These are phyloP conservation scores for Adelphocoris suturalis DNA, from an alignment of 2,888 invertebrate genomes.

Conservation along the genomic window DNA sequence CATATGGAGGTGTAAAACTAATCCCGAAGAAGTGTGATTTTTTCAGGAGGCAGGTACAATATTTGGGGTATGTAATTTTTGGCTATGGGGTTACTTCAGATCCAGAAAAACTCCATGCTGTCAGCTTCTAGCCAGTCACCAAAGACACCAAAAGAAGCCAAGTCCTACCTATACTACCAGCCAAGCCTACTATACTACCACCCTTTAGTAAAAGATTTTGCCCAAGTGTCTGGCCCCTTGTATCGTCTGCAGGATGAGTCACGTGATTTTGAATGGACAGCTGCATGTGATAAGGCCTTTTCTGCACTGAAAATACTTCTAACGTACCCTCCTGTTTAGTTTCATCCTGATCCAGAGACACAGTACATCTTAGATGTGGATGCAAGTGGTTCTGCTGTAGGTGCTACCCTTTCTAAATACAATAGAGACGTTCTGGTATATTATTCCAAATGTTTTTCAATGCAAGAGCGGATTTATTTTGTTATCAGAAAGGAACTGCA, in stretches of 20 bases:
- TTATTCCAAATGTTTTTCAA: too few relatives aligned
- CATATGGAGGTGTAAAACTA: not conserved
- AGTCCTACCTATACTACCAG: not conserved
- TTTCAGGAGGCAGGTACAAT: not conserved
- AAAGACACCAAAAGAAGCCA: not conserved
- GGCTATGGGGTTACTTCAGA: not conserved
- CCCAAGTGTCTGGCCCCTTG: not conserved
- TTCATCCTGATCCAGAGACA: not conserved
- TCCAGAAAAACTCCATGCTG: not conserved
- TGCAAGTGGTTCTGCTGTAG: not conserved
- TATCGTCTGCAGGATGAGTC: not conserved
- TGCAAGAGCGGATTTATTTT: too few relatives aligned
- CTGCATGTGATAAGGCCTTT: not conserved
- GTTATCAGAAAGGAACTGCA: too few relatives aligned
- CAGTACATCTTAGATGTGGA: not conserved
- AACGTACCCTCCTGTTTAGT: not conserved
- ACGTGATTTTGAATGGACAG: not conserved
- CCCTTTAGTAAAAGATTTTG: not conserved
- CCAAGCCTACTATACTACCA: not conserved
- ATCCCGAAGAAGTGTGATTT: constrained; percentile 4
- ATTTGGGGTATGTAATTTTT: not conserved
- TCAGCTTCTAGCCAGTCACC: not conserved
- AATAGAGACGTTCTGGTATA: not conserved
- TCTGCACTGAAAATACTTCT: not conserved
- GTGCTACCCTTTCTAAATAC: too few relatives aligned